A percentile compares a stretch with the other conserved stretches of the same genome.
These are phyloP conservation scores for Typhlichthys eigenmanni DNA, from an alignment of 2,797 vertebrate genomes.

Conservation along the genomic window DNA sequence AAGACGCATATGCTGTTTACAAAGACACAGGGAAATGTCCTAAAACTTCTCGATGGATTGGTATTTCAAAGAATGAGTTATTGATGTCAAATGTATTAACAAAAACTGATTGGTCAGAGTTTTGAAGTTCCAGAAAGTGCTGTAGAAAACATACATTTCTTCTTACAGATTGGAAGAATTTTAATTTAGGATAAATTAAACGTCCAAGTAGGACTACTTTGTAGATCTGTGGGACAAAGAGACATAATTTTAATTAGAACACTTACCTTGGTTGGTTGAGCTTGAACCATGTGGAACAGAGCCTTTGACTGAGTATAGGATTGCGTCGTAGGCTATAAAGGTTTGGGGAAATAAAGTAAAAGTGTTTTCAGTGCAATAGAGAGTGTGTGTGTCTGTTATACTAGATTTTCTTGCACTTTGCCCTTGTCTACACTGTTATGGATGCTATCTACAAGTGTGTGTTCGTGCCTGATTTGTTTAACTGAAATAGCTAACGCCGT, in stretches of 20 bases:
- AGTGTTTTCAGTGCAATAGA: constrained; percentile 26
- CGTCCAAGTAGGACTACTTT: constrained; percentile 6
- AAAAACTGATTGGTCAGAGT: constrained; percentile 6
- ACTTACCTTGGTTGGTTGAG: constrained; percentile 55
- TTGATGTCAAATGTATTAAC: neutral
- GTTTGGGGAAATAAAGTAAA: constrained; percentile 46
- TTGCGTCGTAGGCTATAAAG: constrained; percentile 53
- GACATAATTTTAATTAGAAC: constrained; percentile 1
- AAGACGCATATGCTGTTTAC: constrained; percentile 25
- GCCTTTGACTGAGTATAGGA: constrained; percentile 32
- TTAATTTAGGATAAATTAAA: neutral
- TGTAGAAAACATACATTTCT: neutral
- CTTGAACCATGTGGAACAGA: constrained; percentile 51
- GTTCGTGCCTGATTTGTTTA: neutral
- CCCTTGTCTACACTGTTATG: constrained; percentile 60
- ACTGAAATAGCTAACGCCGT: neutral
- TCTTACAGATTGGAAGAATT: constrained; percentile 2
- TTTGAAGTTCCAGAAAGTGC: constrained; percentile 6
- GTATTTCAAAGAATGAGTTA: constrained; percentile 4
- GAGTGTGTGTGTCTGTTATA: constrained; percentile 18
- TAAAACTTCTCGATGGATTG: neutral
- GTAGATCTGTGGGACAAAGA: neutral
- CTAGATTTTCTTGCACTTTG: constrained; percentile 62
- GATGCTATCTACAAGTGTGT: constrained; percentile 33
- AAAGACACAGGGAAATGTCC: neutral